Percentiles rank a stretch among this genome's conserved stretches.
phyloP scores from a whole-genome alignment of 92 coral and sea anemone species.

The Micromussa lordhowensis region DNA sequence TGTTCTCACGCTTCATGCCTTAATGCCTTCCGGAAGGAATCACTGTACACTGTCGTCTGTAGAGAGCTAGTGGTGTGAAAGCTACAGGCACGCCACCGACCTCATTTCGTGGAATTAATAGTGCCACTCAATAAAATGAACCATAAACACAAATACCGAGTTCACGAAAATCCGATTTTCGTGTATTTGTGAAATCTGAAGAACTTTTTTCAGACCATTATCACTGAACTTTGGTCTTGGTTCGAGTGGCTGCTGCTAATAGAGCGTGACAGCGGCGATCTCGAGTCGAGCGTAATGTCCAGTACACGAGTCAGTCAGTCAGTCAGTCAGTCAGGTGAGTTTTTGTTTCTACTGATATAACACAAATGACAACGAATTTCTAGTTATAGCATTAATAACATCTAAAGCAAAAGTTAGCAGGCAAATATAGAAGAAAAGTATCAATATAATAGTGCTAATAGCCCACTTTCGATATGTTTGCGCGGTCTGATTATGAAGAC shows the following conservation, averaged over 20 bases:
- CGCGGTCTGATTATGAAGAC: too few species aligned
- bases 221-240: background rate
- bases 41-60: background rate
- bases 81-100: background rate
- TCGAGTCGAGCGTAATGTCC: too few species aligned
- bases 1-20: background rate
- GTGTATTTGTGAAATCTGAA: background rate
- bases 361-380: background rate
- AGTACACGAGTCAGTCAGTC: too few species aligned
- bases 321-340: too few species aligned
- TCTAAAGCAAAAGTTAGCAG: background rate
- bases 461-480: too few species aligned
- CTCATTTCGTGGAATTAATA: slow-evolving; percentile 16
- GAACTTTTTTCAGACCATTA: background rate
- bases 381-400: background rate
- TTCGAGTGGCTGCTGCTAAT: background rate
- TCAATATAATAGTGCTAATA: too few species aligned
- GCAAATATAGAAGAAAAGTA: background rate
- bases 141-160: background rate
- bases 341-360: too few species aligned
- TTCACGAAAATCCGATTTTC: background rate
- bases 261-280: background rate
- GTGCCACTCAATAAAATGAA: too few species aligned
- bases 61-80: background rate
- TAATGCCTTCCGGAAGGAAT: background rate